These are phyloP conservation scores for Tricholaema leucomelas DNA, from an alignment of 2,113 vertebrate genomes.

Conservation along the genomic window DNA sequence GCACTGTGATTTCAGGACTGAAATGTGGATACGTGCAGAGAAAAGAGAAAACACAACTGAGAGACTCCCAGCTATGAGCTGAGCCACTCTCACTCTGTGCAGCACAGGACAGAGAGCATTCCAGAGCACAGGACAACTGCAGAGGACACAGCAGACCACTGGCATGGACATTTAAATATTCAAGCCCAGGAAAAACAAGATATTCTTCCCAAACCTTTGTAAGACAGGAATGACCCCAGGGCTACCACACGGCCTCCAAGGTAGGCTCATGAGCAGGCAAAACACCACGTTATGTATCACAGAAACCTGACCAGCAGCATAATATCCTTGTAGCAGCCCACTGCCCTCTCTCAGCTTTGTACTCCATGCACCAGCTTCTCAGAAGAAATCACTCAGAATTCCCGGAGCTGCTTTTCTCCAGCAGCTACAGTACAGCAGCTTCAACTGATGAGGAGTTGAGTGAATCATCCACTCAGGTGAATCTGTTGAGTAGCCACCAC, in stretches of 20 bases:
- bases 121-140: background rate
- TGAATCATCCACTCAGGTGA: background rate
- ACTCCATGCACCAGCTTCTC: background rate
- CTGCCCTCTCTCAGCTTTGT: background rate
- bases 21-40: background rate
- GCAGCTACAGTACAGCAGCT: background rate
- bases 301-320: background rate
- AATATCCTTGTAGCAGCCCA: accelerated
- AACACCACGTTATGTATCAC: accelerated
- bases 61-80: background rate
- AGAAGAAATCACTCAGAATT: background rate
- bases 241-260: background rate
- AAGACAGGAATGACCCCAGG: background rate
- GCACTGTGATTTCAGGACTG: background rate
- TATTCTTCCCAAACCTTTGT: background rate
- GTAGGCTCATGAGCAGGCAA: background rate
- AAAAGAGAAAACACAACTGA: background rate
- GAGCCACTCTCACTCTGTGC: accelerated
- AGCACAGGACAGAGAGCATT: background rate
- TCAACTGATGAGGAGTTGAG: accelerated
- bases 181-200: background rate
- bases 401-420: background rate
- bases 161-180: accelerated
- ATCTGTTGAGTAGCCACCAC: background rate
- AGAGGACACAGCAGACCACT: background rate